Percentiles rank a stretch among this genome's conserved stretches.
phyloP scores from a whole-genome alignment of 2,888 invertebrate species.

The Epinotia bilunana region DNA sequence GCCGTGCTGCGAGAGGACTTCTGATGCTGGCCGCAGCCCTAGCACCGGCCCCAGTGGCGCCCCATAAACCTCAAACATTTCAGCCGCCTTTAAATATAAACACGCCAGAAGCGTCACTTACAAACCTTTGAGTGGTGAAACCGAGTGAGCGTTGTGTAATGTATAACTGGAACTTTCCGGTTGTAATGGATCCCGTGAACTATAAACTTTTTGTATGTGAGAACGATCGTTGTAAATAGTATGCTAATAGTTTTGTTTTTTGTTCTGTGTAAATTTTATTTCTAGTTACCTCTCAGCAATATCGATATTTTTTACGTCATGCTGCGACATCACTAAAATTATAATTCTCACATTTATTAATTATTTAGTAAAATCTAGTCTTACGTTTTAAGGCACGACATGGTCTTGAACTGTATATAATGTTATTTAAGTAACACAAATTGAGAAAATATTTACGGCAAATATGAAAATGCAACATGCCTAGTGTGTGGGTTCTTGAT shows the following conservation, averaged over 20 bases:
- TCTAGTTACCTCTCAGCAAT: conserved; percentile 62
- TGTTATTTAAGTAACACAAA: conserved; percentile 69
- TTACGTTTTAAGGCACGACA: conserved; percentile 79
- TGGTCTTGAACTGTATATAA: conserved; percentile 79
- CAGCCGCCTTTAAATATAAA: conserved; percentile 9
- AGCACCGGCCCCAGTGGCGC: conserved; percentile 74
- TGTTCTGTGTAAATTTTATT: conserved; percentile 58
- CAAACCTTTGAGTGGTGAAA: conserved; percentile 20
- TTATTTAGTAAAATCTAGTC: conserved; percentile 83
- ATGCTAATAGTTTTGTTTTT: conserved; percentile 34
- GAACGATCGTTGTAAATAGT: conserved; percentile 58
- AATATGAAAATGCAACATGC: conserved; percentile 50
- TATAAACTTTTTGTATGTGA: conserved; percentile 19
- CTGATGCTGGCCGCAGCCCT: conserved; percentile 80
- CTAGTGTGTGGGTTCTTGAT: conserved; percentile 47
- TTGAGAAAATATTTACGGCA: conserved; percentile 73
- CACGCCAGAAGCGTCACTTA: conserved; percentile 36
- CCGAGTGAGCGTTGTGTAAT: conserved; percentile 33
- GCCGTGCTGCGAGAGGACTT: conserved; percentile 85
- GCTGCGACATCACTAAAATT: conserved; percentile 61
- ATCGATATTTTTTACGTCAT: conserved; percentile 54
- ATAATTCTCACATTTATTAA: conserved; percentile 68
- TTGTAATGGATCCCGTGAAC: conserved; percentile 15
- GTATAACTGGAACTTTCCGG: conserved; percentile 26
- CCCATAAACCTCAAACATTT: conserved; percentile 55